Conservation (phyloP, 2,113 vertebrate genomes). For the Axis porcinus region DNA sequence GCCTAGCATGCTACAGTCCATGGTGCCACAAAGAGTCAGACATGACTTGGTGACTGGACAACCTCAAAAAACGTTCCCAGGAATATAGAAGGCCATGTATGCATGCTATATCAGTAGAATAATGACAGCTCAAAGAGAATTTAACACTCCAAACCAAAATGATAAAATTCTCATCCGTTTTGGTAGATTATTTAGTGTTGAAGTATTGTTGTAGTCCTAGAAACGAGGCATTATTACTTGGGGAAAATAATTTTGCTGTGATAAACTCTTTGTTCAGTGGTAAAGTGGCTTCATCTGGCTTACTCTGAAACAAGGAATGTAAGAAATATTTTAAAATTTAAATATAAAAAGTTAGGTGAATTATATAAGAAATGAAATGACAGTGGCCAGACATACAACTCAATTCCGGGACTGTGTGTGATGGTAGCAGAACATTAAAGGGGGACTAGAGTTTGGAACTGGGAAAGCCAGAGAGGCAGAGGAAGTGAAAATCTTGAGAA, state of each 20-base stretch:
- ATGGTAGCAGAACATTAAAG: neutral
- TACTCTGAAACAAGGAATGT: neutral
- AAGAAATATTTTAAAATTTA: neutral
- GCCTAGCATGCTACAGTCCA: neutral
- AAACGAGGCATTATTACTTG: neutral
- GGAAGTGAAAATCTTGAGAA: neutral
- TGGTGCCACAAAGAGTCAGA: neutral
- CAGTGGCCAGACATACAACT: neutral
- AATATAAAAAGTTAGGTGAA: neutral
- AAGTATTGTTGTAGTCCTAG: neutral
- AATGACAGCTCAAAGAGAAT: neutral
- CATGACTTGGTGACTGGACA: neutral
- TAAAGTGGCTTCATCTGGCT: neutral
- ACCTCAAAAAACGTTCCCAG: neutral
- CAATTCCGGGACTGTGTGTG: neutral
- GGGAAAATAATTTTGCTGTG: neutral
- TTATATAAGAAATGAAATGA: constrained; percentile 11
- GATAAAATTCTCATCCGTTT: neutral
- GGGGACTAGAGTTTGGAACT: neutral
- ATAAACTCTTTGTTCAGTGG: neutral
- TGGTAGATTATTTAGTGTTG: neutral
- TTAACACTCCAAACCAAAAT: constrained; percentile 17
- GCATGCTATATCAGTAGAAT: neutral
- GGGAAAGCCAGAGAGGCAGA: neutral
- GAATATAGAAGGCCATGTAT: neutral